Base-by-base conservation (phyloP, 1,140 invertebrate genomes). In the Halictus rubicundus region DNA sequence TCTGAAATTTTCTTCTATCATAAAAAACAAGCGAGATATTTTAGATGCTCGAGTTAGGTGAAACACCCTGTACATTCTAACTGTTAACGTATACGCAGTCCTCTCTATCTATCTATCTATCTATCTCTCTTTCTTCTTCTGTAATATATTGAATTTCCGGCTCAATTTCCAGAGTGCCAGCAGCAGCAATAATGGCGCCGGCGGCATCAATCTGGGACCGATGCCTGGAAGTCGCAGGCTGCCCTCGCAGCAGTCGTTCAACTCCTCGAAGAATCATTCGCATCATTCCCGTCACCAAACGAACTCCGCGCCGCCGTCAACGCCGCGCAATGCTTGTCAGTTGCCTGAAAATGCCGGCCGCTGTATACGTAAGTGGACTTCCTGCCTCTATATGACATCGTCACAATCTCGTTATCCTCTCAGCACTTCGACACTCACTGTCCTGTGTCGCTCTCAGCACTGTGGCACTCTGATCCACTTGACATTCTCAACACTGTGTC, bases 241-340 rank as follows among this genome's bases (percentile, higher is more conserved):
- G 71, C 81, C 84, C 0, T 91, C 89, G 0, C 90, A 92, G 59
- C 90, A 92, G 76, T 93, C 92, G 25, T 93, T 92, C 72, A 88
- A 93, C 49, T 93, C 90, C n/a, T 92, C 90, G 5, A 92, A 91
- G 79, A 92, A 84, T 79, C 87, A 88, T 68, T 92, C 89, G 16
- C 85, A 88, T 66, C 84, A 88, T 32, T 91, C 87, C 8, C 86
- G 88, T 3, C 77, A 85, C 64, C 87, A 88, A 76, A 75, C 84
- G 66, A 71, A 80, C n/a, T 82, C 87, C 16, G 78, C 70, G 2
- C 42, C 81, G n/a, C 70, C 85, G 1, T 85, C 88, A 1, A 88
- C 88, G 10, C 85, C 90, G 0, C 72, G 89, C 42, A 89, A 84
- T 66, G 81, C 79, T 6, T 89, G 87, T 74, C 89, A 88, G 74